Percentiles rank a stretch among this genome's conserved stretches.
phyloP scores from a whole-genome alignment of 2,888 invertebrate genomes.

The Drosophila aldrichi region DNA sequence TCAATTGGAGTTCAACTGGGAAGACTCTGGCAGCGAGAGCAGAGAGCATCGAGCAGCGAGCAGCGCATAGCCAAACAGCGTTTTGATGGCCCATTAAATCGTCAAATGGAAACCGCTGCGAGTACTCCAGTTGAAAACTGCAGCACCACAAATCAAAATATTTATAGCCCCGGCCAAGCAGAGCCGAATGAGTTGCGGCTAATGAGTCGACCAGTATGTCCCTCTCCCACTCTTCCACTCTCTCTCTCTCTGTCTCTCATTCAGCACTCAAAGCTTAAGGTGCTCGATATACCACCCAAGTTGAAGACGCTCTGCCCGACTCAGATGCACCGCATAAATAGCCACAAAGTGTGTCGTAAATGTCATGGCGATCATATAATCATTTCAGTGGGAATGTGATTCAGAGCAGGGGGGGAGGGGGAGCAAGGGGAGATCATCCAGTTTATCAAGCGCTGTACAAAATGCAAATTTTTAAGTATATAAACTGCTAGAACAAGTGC shows the following conservation, averaged over 20 bases:
- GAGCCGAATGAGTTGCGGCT: slow-evolving; percentile 39
- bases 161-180: slow-evolving; percentile 58
- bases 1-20: slow-evolving; percentile 64
- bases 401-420: neutral
- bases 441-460: slow-evolving; percentile 62
- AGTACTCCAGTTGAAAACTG: slow-evolving; percentile 64
- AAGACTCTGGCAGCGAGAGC: slow-evolving; percentile 6
- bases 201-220: slow-evolving; percentile 55
- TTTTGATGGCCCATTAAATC: slow-evolving; percentile 68
- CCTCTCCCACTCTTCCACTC: neutral
- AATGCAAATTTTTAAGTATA: slow-evolving; percentile 62
- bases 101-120: slow-evolving; percentile 57
- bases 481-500: slow-evolving; percentile 77
- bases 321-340: slow-evolving; percentile 79
- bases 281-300: slow-evolving; percentile 80
- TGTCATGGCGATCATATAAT: slow-evolving; percentile 77
- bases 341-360: slow-evolving; percentile 81
- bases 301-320: slow-evolving; percentile 34
- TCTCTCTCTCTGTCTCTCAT: neutral
- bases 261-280: slow-evolving; percentile 30
- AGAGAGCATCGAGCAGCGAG: neutral
- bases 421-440: slow-evolving; percentile 29
- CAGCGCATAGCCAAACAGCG: slow-evolving; percentile 8
- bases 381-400: slow-evolving; percentile 27
- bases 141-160: slow-evolving; percentile 74